Percentiles rank a stretch among this genome's conserved stretches.
These are phyloP conservation scores for Campylomormyrus numenius DNA, from an alignment of 2,113 vertebrate species.

Conservation along the genomic window DNA sequence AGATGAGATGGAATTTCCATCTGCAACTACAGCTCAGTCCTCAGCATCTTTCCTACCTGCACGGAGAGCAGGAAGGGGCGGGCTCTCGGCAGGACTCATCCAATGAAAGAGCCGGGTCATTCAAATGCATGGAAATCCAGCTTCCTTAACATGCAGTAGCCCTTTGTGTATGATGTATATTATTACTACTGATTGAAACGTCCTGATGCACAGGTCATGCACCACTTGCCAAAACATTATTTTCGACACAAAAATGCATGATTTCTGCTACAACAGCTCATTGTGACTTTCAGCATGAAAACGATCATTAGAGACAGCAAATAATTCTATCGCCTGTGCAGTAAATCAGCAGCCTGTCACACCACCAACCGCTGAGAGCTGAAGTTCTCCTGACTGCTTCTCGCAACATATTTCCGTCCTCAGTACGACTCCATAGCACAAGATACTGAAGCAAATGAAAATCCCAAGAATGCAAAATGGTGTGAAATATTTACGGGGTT, in stretches of 20 bases:
- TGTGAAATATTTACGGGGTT: not conserved
- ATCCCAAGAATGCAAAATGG: not conserved
- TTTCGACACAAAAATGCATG: not conserved
- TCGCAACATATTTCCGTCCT: not conserved
- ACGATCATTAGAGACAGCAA: not conserved
- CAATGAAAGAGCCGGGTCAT: not conserved
- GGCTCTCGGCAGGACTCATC: not conserved
- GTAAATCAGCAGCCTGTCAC: not conserved
- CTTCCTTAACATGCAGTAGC: not conserved
- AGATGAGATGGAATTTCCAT: not conserved
- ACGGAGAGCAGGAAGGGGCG: not conserved
- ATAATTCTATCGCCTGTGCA: not conserved
- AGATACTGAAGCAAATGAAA: not conserved
- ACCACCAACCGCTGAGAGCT: not conserved
- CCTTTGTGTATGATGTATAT: not conserved
- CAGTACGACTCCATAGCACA: not conserved
- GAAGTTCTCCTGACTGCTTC: not conserved
- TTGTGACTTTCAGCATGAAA: not conserved
- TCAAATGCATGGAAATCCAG: not conserved
- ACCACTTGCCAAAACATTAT: not conserved
- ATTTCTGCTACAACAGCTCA: not conserved
- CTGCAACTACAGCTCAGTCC: not conserved
- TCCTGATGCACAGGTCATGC: not conserved
- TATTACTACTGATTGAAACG: not conserved
- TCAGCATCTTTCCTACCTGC: not conserved